Evolutionary conservation across 2,888 invertebrate genomes (phyloP).

Genomic region (Dolichomitus sp.): DNA sequence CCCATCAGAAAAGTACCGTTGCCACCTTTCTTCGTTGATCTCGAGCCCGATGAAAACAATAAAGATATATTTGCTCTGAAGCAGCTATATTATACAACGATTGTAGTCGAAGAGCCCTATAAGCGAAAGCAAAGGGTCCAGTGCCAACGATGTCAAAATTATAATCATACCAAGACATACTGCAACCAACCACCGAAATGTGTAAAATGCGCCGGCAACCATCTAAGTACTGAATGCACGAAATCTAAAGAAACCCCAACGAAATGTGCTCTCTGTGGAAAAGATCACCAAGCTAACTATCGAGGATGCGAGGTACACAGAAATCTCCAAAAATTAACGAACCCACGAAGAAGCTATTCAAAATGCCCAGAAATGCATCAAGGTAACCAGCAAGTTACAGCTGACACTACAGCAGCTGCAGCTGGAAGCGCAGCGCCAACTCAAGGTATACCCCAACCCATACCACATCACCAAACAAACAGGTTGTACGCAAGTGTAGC

Average conservation of each 20-base stretch:
- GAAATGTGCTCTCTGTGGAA: constrained; percentile 38
- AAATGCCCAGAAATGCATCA: too few relatives aligned
- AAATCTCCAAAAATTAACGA: not conserved
- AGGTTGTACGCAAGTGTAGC: constrained; percentile 18
- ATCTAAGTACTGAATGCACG: constrained; percentile 49
- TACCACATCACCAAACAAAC: constrained; percentile 32
- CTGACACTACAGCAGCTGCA: too few relatives aligned
- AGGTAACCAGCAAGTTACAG: too few relatives aligned
- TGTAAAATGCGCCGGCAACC: constrained; percentile 62
- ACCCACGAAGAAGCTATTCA: not conserved
- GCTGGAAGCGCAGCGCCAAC: too few relatives aligned
- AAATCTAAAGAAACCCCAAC: constrained; percentile 23
- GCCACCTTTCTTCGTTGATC: constrained; percentile 63
- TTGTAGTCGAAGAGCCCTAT: constrained; percentile 58
- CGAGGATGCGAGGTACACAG: constrained; percentile 28
- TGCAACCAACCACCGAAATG: constrained; percentile 36
- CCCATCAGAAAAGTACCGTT: constrained; percentile 58
- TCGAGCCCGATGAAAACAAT: constrained; percentile 58
- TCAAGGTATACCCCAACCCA: too few relatives aligned
- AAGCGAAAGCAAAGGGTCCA: constrained; percentile 42
- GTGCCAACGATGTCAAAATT: constrained; percentile 49
- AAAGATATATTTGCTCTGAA: constrained; percentile 56
- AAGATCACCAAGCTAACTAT: constrained; percentile 28
- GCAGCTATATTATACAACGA: constrained; percentile 39
- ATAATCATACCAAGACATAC: constrained; percentile 40